A percentile compares a stretch with the other conserved stretches of the same genome.
Evolutionary conservation across 2,797 vertebrate species (phyloP).

Genomic region (Halcyon smyrnensis): DNA sequence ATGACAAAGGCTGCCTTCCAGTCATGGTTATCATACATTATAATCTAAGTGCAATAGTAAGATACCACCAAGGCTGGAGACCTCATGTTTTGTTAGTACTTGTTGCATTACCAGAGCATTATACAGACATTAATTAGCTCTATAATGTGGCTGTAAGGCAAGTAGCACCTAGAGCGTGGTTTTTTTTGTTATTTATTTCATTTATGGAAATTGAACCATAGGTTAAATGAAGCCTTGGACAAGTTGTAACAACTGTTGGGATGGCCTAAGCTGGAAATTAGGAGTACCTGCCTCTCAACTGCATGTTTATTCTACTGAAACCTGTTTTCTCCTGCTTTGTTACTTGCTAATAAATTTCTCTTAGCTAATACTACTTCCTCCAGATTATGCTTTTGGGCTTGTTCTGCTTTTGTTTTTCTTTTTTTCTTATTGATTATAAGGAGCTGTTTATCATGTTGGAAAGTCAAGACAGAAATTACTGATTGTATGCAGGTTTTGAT

Average conservation of each 20-base stretch:
- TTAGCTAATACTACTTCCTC: not conserved
- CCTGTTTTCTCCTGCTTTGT: not conserved
- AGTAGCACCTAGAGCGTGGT: not conserved
- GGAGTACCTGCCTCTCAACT: not conserved
- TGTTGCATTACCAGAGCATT: constrained; percentile 10
- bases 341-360: not conserved
- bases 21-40: not conserved
- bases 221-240: not conserved
- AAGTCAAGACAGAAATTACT: not conserved
- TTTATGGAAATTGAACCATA: constrained; percentile 17
- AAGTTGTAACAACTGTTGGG: constrained; percentile 9
- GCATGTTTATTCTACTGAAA: not conserved
- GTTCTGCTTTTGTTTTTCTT: not conserved
- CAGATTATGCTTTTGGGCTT: not conserved
- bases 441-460: not conserved
- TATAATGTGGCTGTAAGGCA: constrained; percentile 40
- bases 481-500: not conserved
- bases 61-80: constrained; percentile 3
- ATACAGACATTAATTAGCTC: constrained; percentile 3
- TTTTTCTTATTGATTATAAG: not conserved
- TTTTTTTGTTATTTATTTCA: not conserved
- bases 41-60: constrained; percentile 18
- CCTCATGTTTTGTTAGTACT: constrained; percentile 33
- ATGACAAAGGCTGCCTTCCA: not conserved
- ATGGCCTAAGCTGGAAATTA: not conserved